Base-by-base conservation (phyloP, 1,140 invertebrate genomes). In the Achroia grisella region DNA sequence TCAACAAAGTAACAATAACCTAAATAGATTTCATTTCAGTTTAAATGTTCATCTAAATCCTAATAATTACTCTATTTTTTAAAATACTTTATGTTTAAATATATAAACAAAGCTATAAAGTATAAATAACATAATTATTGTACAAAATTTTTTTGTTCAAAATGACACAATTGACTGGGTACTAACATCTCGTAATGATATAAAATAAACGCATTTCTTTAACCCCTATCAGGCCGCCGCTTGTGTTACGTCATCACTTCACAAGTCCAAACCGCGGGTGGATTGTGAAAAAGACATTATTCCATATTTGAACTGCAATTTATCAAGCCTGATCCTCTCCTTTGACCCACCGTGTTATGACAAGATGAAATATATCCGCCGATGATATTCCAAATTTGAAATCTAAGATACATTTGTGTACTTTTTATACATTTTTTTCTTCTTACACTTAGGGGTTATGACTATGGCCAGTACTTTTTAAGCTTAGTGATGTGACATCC, bases 241-340 rank as follows among this genome's bases (percentile, higher is more conserved):
- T 23, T 50, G 43, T 64, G 62, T 72, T 62, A 74, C 72, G 79
- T 78, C 72, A 84, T 80, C 66, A 64, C 75, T 71, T 51, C 57
- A 66, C 63, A 56, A 57, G 57, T 64, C 60, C 56, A 58, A 48
- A 42, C 54, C 44, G 39, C 52, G 55, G 52, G 48, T 81, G 69
- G 76, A 78, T 79, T 71, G 70, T 81, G 78, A 84, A 84, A 84
- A 82, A 84, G 80, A 84, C 77, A 84, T 84, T 80, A 80, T 79
- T 61, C 72, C 74, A 71, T 75, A 80, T 84, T 80, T 67, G 60
- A 80, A 77, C 56, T 70, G 72, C 76, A 80, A 84, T 84, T 80
- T 80, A 84, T 84, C 80, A 80, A 72, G 54, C 48, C 51, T 58
- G 70, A 78, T 67, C 72, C 74, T 36, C 56, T 70, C 66, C 73